Conservation (phyloP, 2,113 vertebrate species). For the Panthera leo region DNA sequence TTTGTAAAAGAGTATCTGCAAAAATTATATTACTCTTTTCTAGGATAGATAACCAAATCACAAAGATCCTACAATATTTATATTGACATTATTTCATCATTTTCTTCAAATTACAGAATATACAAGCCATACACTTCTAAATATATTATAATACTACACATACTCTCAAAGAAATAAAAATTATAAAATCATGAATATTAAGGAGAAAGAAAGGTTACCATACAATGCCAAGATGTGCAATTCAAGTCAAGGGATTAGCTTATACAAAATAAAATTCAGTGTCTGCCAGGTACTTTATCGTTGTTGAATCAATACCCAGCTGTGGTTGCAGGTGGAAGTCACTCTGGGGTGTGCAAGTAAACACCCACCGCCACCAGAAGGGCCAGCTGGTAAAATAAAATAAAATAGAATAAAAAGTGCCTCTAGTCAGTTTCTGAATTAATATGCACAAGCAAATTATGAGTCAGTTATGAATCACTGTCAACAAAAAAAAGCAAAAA, state of each 20-base stretch:
- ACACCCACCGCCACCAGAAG: neutral
- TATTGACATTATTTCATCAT: constrained; percentile 25
- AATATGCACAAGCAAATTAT: neutral
- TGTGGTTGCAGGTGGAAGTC: neutral
- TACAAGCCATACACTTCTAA: neutral
- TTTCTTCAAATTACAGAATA: constrained; percentile 37
- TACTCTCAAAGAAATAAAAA: neutral
- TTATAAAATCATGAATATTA: neutral
- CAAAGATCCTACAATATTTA: neutral
- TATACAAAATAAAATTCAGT: neutral
- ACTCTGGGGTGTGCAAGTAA: neutral
- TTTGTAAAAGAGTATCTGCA: neutral
- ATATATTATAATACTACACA: neutral
- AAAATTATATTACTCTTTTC: neutral
- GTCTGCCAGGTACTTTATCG: neutral
- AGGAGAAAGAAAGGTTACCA: neutral
- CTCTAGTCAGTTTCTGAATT: neutral
- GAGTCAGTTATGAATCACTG: neutral
- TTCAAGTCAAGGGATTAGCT: neutral
- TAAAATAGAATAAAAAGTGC: neutral
- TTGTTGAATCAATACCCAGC: neutral
- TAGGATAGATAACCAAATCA: neutral
- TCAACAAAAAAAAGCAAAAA: constrained; percentile 11
- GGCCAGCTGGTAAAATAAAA: neutral
- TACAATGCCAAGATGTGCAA: neutral